Base-by-base conservation (phyloP, 2,797 vertebrate species). In the Gymnodraco acuticeps region DNA sequence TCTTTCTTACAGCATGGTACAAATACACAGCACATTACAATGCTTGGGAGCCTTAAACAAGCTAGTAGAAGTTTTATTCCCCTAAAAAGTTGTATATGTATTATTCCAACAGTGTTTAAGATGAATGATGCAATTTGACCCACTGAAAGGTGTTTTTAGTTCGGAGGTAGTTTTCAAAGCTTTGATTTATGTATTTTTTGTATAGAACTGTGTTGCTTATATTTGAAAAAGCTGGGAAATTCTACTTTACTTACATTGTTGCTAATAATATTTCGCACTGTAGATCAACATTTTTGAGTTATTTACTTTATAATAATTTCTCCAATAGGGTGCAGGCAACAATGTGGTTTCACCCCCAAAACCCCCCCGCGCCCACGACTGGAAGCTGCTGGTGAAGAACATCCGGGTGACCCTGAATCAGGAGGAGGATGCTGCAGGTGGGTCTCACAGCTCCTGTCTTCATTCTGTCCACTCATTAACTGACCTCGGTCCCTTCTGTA, bases 301-400 rank as follows among this genome's bases (percentile, higher is more conserved):
- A 53, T 46, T 82, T 6, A 13, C 14, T 27, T 38, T 23, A 10
- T 8, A 46, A 2, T 20, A 13, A 3, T 74, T 76, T 84, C 68
- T 70, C 31, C 16, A 68, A 68, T 89, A 99, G 97, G 95, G 86
- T 53, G 82, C 89, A 1, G 91, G 87, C 71, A 92, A 60, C 75
- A 68, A 80, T 89, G 88, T 94, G 65, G 63, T 93, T 42, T 98
- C 96, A 20, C 98, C 98, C 0, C 98, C 97, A 0, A 99, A 99
- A 84, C 98, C 98, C 13, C 98, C 98, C 0, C 93, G 97, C 0
- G 97, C 96, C 68, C 98, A 99, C 0, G 97, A 99, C 27, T 96
- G 97, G 89, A 98, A 96, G 85, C 93, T 99, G 43, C 93, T 97
- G 84, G 96, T 99, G 85, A 98, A 95, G 93, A 97, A 96, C 81